Evolutionary conservation across 2,113 vertebrate genomes (phyloP).

Genomic region (Phyllopteryx taeniolatus): DNA sequence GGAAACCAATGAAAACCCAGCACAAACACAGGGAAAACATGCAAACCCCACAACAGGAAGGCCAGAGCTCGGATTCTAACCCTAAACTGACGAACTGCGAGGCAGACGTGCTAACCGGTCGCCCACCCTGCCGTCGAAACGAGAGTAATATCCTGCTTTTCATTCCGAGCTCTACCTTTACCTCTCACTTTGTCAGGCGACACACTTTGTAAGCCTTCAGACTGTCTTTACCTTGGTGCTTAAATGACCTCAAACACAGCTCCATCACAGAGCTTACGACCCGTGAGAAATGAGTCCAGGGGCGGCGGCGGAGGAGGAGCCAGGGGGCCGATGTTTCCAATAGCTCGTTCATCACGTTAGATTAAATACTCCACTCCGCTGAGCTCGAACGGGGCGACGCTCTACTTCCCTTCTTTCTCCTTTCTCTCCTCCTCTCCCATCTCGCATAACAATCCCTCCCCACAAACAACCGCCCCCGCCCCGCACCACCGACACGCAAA

Average conservation of each 20-base stretch:
- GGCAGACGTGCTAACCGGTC: no score
- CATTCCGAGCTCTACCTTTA: neutral
- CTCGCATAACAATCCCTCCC: conserved; percentile 24
- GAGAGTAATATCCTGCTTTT: neutral
- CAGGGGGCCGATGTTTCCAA: conserved; percentile 55
- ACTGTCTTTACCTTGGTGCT: conserved; percentile 58
- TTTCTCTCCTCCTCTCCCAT: conserved; percentile 33
- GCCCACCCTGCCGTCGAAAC: no score
- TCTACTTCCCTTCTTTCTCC: conserved; percentile 41
- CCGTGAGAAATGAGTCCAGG: conserved; percentile 34
- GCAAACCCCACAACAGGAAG: no score
- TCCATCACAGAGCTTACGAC: conserved; percentile 45
- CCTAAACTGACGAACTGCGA: no score
- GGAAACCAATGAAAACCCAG: no score
- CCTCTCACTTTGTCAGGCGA: neutral
- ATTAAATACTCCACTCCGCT: conserved; percentile 76
- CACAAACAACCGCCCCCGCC: conserved; percentile 12
- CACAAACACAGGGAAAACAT: no score
- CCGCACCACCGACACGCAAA: no score
- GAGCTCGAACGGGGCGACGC: conserved; percentile 64
- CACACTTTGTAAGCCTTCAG: conserved; percentile 31
- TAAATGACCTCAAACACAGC: conserved; percentile 63
- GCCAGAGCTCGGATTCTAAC: no score
- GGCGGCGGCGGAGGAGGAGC: conserved; percentile 34
- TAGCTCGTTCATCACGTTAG: conserved; percentile 77